A percentile compares a stretch with the other conserved stretches of the same genome.
These are phyloP conservation scores for Eurytoma adleriae DNA, from an alignment of 2,888 invertebrate genomes.

Conservation along the genomic window DNA sequence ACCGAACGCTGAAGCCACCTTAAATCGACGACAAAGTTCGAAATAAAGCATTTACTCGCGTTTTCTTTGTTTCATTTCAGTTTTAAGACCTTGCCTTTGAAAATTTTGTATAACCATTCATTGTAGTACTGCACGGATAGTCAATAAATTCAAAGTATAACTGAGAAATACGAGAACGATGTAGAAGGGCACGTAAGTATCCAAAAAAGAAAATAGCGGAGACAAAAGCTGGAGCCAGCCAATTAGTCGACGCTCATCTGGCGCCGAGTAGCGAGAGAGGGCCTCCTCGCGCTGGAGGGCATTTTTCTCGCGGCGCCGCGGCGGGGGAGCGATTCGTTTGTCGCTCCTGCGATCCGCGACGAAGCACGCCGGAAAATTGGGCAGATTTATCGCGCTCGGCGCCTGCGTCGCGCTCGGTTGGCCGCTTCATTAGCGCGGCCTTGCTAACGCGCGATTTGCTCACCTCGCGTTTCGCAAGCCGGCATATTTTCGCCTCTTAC, in stretches of 20 bases:
- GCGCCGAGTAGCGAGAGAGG: not conserved
- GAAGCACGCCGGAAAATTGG: constrained; percentile 67
- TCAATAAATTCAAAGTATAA: too few species aligned
- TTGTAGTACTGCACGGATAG: not conserved
- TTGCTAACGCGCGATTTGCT: constrained; percentile 1
- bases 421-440: constrained; percentile 50
- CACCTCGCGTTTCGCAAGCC: not conserved
- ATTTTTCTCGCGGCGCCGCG: not conserved
- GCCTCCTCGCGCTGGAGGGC: not conserved
- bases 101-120: not conserved
- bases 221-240: not conserved
- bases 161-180: not conserved
- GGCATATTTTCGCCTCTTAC: not conserved
- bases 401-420: constrained; percentile 38
- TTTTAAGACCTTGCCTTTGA: too few species aligned
- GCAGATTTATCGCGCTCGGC: constrained; percentile 65
- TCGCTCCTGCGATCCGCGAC: constrained; percentile 68
- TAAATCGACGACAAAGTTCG: too few species aligned
- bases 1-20: too few species aligned
- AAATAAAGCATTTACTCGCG: too few species aligned
- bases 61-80: too few species aligned
- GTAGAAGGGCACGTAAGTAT: not conserved
- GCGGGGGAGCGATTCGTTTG: constrained; percentile 67
- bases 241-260: constrained; percentile 14
- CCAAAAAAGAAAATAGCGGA: not conserved